Base-by-base conservation (phyloP, 2,797 vertebrate species). In the Acanthornis magna region DNA sequence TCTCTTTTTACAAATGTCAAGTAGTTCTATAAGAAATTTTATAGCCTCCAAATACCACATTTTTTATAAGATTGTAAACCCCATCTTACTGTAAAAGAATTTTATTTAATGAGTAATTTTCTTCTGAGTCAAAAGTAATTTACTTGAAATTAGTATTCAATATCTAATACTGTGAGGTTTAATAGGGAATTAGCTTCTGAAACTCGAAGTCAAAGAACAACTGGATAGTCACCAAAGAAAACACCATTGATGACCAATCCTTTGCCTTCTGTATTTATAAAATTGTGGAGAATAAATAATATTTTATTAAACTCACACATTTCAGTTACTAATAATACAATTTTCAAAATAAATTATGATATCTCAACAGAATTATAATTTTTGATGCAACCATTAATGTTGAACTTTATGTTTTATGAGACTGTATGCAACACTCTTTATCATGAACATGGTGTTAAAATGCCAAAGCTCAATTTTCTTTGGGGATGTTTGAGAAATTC, bases 1-100 rank as follows among this genome's bases (percentile, higher is more conserved):
- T 34, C 17, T 74, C 42, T 72, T 88, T 88, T 80, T 72, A 73
- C 19, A 96, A 94, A 94, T 90, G 74, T 65, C 68, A 95, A 74
- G 40, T 58, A 50, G 16, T 6, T 76, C 26, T 70, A 13, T 20
- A 65, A 54, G 36, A 83, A 91, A 78, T 50, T 16, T 82, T 85
- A 40, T 36, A 58, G 17, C 22, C 17, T 78, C 19, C 40, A 80
- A 92, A 79, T 93, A 93, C 47, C 74, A 88, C 2, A 45, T 26
- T 54, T 54, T 86, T 73, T 51, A 78, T 61, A 86, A 55, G 34
- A 76, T 2, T 94, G 19, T 50, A 60, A 86, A 83, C 48, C 36
- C 9, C 11, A 58, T n/a, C 38, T 66, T 75, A 77, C 23, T 57
- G 13, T 40, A 58, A 79, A 79, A 87, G 4, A 68, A 71, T 3